phyloP scores from a whole-genome alignment of 2,797 vertebrate species.

The Protosalanx chinensis region DNA sequence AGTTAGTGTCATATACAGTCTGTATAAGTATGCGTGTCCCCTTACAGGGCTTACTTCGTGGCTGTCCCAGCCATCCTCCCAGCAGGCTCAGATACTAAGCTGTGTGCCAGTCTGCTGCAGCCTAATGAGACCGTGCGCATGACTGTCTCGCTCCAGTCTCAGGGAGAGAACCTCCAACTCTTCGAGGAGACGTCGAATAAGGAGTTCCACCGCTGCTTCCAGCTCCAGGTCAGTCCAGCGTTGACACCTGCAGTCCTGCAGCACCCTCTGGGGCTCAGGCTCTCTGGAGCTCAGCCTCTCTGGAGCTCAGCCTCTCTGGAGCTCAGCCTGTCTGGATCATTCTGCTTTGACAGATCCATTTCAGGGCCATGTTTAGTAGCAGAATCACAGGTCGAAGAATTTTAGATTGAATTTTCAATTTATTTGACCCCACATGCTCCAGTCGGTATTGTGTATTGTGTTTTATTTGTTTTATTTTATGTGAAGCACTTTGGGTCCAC shows the following conservation, averaged over 20 bases:
- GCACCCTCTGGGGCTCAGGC: too few relatives aligned
- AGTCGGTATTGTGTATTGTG: too few relatives aligned
- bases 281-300: too few relatives aligned
- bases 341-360: not conserved
- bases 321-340: not conserved
- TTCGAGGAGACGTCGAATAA: constrained; percentile 30
- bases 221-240: constrained; percentile 53
- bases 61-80: constrained; percentile 61
- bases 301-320: not conserved
- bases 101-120: constrained; percentile 63
- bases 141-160: constrained; percentile 50
- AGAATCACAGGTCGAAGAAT: not conserved
- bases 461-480: too few relatives aligned
- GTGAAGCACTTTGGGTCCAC: too few relatives aligned
- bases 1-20: not conserved
- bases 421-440: too few relatives aligned
- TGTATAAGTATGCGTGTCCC: constrained; percentile 4
- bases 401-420: too few relatives aligned
- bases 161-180: constrained; percentile 38
- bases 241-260: not conserved
- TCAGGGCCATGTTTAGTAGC: not conserved
- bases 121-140: constrained; percentile 60
- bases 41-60: constrained; percentile 64
- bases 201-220: constrained; percentile 55
- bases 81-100: constrained; percentile 52